A percentile compares a stretch with the other conserved stretches of the same genome.
phyloP scores from a whole-genome alignment of 2,797 vertebrate species.

The Tokudaia muenninki region DNA sequence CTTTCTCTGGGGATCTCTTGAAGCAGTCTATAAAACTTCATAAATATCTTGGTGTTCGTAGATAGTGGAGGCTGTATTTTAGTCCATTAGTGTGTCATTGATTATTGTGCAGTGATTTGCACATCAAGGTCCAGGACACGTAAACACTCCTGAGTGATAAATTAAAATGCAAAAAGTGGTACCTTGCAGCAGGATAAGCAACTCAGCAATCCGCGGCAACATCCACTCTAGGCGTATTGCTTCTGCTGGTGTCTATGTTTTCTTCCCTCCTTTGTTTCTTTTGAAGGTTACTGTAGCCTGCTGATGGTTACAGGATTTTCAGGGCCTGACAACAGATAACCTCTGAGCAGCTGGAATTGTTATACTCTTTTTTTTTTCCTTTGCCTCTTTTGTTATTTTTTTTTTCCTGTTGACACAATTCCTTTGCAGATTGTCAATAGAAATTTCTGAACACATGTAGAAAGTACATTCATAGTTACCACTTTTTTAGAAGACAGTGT shows the following conservation, averaged over 20 bases:
- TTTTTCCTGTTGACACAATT: not conserved
- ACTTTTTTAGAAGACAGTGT: not conserved
- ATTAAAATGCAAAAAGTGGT: conserved; percentile 41
- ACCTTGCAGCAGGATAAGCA: not conserved
- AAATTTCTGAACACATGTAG: not conserved
- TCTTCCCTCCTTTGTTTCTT: conserved; percentile 31
- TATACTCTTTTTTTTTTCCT: not conserved
- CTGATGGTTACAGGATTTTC: not conserved
- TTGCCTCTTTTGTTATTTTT: not conserved
- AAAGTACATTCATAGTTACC: not conserved
- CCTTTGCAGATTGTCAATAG: not conserved
- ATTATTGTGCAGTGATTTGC: conserved; percentile 47
- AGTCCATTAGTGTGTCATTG: conserved; percentile 47
- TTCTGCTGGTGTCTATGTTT: not conserved
- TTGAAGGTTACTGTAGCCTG: not conserved
- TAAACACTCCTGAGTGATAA: conserved; percentile 36
- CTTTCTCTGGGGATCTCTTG: conserved; percentile 34
- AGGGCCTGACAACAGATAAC: not conserved
- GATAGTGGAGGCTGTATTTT: not conserved
- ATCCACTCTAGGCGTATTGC: not conserved
- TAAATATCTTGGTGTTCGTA: conserved; percentile 60
- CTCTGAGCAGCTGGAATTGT: not conserved
- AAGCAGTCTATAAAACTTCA: conserved; percentile 57
- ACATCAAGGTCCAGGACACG: conserved; percentile 47
- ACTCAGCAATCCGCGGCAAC: not conserved